Evolutionary conservation across 2,888 invertebrate genomes (phyloP).

Genomic region (Rugalucina vietnamica): DNA sequence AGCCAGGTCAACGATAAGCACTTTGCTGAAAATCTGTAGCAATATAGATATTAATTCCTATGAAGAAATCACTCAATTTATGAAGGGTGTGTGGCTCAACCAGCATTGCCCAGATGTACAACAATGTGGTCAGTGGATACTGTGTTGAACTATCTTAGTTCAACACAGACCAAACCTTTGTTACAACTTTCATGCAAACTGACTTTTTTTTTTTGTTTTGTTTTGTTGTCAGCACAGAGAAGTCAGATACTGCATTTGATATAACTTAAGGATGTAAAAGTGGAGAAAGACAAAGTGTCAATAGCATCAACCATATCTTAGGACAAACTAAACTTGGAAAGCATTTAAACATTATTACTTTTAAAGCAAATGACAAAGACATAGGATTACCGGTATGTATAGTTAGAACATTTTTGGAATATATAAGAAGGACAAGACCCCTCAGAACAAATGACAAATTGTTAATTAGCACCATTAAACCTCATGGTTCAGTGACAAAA

Average conservation of each 20-base stretch:
- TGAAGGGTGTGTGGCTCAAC: background rate
- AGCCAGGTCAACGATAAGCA: slow-evolving; percentile 14
- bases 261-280: background rate
- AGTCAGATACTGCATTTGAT: too few relatives aligned
- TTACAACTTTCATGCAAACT: background rate
- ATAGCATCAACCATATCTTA: background rate
- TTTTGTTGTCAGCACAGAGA: background rate
- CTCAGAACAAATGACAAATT: background rate
- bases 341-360: background rate
- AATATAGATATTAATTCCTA: background rate
- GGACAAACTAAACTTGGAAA: background rate
- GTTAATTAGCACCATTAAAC: background rate
- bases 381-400: background rate
- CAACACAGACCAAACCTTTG: background rate
- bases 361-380: background rate
- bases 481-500: background rate
- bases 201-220: background rate
- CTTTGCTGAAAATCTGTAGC: background rate
- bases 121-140: too few relatives aligned
- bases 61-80: background rate
- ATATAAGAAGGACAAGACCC: too few relatives aligned
- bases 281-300: too few relatives aligned
- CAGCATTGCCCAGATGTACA: background rate
- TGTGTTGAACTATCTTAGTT: too few relatives aligned
- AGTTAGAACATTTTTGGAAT: too few relatives aligned